Evolutionary conservation across 2,888 invertebrate genomes (phyloP).

Genomic region (Ephialtes manifestator): DNA sequence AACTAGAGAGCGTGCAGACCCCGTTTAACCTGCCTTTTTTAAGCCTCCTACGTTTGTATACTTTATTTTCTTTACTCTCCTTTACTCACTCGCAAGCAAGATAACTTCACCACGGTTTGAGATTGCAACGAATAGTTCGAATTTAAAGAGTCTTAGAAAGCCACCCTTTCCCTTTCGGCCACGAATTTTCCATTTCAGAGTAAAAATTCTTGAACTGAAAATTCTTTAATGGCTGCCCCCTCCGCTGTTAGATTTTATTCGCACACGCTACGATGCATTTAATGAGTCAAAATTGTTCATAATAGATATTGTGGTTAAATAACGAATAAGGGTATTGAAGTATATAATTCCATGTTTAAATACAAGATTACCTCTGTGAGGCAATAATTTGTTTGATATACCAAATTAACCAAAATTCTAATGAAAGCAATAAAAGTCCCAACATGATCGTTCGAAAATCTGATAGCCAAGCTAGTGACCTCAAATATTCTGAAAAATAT

Average conservation of each 20-base stretch:
- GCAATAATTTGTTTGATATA: too few species aligned
- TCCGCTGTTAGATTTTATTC: background rate
- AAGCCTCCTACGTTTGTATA: constrained; percentile 36
- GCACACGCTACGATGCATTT: background rate
- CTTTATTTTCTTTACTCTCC: constrained; percentile 33
- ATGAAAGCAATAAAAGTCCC: too few species aligned
- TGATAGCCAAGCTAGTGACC: background rate
- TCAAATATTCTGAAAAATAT: background rate
- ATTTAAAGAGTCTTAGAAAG: constrained; percentile 28
- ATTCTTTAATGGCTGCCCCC: background rate
- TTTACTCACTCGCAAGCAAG: constrained; percentile 30
- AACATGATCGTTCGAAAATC: too few species aligned
- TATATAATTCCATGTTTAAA: too few species aligned
- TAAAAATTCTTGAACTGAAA: constrained; percentile 4
- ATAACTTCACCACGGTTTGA: constrained; percentile 9
- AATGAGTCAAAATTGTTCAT: background rate
- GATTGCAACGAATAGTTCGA: constrained; percentile 40
- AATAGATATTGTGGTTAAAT: background rate
- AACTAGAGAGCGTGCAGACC: constrained; percentile 43
- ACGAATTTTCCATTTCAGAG: constrained; percentile 45
- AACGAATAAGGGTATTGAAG: background rate
- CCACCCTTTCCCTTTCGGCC: constrained; percentile 9
- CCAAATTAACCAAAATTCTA: too few species aligned
- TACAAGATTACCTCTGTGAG: too few species aligned
- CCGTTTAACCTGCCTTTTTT: constrained; percentile 44